These are phyloP conservation scores for Melanchra persicariae DNA, from an alignment of 2,888 invertebrate genomes.

Conservation along the genomic window DNA sequence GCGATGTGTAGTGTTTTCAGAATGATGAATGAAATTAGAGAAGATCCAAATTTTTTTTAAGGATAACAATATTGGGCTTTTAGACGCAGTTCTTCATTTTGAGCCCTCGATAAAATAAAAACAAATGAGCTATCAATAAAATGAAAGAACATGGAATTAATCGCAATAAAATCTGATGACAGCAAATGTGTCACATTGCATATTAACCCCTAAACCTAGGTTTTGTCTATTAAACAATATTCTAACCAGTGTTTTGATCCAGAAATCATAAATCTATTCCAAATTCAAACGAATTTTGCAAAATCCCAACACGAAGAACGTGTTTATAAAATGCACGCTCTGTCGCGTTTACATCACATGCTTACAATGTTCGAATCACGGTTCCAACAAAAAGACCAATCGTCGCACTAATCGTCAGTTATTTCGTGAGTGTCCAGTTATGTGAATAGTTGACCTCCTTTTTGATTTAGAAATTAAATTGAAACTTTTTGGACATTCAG, in stretches of 20 bases:
- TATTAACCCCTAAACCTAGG: too few relatives aligned
- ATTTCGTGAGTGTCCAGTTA: slow-evolving; percentile 52
- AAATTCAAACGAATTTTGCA: slow-evolving; percentile 15
- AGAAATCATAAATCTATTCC: not conserved
- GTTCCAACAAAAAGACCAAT: slow-evolving; percentile 45
- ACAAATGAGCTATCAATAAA: too few relatives aligned
- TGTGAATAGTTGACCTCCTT: slow-evolving; percentile 53
- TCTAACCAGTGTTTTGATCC: too few relatives aligned
- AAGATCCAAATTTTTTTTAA: too few relatives aligned
- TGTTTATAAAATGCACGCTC: slow-evolving; percentile 26
- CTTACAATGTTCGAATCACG: slow-evolving; percentile 28
- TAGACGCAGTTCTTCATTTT: too few relatives aligned
- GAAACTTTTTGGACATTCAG: slow-evolving; percentile 36
- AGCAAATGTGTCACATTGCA: too few relatives aligned
- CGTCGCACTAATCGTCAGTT: slow-evolving; percentile 53
- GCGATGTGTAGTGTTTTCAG: not conserved
- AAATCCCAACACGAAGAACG: not conserved
- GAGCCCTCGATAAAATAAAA: too few relatives aligned
- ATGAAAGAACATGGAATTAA: too few relatives aligned
- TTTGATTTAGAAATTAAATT: slow-evolving; percentile 55
- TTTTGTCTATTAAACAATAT: too few relatives aligned
- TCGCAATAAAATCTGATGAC: too few relatives aligned
- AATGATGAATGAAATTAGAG: too few relatives aligned
- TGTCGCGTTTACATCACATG: slow-evolving; percentile 34
- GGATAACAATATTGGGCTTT: too few relatives aligned